Conservation (phyloP, 2,797 vertebrate species). For the Lemur catta region DNA sequence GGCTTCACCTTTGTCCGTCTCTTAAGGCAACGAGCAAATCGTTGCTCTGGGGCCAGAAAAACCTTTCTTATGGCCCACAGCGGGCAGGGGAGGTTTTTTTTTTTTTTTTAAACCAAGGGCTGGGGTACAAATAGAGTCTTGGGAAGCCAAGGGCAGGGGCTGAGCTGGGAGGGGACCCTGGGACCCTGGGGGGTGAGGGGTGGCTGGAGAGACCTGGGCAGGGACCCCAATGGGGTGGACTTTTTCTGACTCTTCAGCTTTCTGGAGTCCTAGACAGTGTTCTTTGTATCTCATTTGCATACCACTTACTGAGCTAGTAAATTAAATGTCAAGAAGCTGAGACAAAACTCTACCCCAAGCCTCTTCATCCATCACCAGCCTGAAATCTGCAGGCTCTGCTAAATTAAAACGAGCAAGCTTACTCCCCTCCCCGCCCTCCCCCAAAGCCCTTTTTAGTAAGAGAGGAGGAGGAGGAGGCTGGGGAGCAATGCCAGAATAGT, state of each 20-base stretch:
- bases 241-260: not conserved
- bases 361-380: not conserved
- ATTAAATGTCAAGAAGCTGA: constrained; percentile 32
- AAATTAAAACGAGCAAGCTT: not conserved
- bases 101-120: not conserved
- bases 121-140: not conserved
- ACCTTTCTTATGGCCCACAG: not conserved
- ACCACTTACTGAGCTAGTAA: constrained; percentile 24
- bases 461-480: not conserved
- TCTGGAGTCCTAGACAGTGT: not conserved
- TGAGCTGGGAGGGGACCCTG: not conserved
- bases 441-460: not conserved
- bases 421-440: not conserved
- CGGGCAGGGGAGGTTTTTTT: not conserved
- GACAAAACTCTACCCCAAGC: not conserved
- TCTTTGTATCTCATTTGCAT: constrained; percentile 21
- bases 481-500: not conserved
- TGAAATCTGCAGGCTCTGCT: not conserved
- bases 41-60: constrained; percentile 40
- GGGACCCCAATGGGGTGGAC: not conserved
- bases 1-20: constrained; percentile 50
- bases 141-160: not conserved
- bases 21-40: constrained; percentile 55
- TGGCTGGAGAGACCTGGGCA: not conserved
- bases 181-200: not conserved